Evolutionary conservation across 2,888 invertebrate species (phyloP).

Genomic region (Coleophora flavipennella): DNA sequence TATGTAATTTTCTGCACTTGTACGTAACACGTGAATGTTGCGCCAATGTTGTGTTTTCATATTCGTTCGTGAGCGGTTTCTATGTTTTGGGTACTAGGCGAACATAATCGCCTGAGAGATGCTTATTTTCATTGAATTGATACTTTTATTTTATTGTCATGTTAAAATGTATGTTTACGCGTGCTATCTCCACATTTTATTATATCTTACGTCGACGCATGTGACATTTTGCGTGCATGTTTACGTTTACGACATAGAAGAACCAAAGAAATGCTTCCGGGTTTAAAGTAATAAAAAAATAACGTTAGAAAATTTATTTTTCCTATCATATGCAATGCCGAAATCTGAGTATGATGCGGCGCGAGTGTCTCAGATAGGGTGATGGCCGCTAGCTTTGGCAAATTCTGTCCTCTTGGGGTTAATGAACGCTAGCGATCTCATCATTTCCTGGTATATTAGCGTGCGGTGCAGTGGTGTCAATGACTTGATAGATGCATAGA

Average conservation of each 20-base stretch:
- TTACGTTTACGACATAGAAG: background rate
- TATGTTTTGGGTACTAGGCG: conserved; percentile 55
- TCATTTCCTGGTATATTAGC: conserved; percentile 58
- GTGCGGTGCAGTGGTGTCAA: conserved; percentile 58
- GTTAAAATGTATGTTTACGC: conserved; percentile 25
- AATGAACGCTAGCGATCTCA: conserved; percentile 54
- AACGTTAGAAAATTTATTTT: too few relatives aligned
- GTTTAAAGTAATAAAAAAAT: too few relatives aligned
- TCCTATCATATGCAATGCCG: too few relatives aligned
- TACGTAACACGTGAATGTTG: conserved; percentile 47
- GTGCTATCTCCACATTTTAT: conserved; percentile 34
- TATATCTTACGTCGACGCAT: conserved; percentile 11
- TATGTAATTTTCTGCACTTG: conserved; percentile 36
- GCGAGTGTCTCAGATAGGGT: too few relatives aligned
- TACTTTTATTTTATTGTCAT: conserved; percentile 25
- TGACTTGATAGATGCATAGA: conserved; percentile 55
- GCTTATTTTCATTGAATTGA: conserved; percentile 1
- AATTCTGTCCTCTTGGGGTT: conserved; percentile 46
- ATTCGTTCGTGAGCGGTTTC: conserved; percentile 59
- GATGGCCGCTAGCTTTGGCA: too few relatives aligned
- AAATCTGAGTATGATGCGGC: too few relatives aligned
- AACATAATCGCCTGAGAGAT: conserved; percentile 31
- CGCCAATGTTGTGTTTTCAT: conserved; percentile 44
- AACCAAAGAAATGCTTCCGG: too few relatives aligned
- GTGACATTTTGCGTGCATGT: conserved; percentile 2